Conservation (phyloP, 1,140 invertebrate species). For the Grapholita molesta region DNA sequence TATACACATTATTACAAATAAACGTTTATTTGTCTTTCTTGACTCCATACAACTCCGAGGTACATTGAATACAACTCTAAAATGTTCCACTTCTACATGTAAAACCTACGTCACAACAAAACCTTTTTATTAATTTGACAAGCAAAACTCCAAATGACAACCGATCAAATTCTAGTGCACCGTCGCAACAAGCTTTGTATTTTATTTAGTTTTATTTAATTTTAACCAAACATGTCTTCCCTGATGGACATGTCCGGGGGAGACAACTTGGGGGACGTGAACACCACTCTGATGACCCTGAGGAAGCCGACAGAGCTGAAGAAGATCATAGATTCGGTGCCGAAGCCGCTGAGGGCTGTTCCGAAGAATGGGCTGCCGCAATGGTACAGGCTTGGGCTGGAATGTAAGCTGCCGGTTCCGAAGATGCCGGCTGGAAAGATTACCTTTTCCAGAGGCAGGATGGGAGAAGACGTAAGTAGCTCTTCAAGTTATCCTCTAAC, state of each 20-base stretch:
- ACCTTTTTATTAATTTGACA: neutral
- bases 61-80: too few relatives aligned
- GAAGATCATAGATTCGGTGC: constrained; percentile 68
- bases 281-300: constrained; percentile 58
- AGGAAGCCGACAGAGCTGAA: constrained; percentile 69
- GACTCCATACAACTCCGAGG: too few relatives aligned
- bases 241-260: constrained; percentile 28
- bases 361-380: constrained; percentile 69
- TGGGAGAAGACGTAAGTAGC: constrained; percentile 69
- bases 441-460: constrained; percentile 65
- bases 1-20: too few relatives aligned
- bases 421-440: constrained; percentile 66
- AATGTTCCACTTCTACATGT: neutral
- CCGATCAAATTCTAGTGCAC: neutral
- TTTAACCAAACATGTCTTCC: constrained; percentile 35
- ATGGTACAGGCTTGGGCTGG: constrained; percentile 65
- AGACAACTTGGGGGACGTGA: constrained; percentile 47
- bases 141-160: neutral
- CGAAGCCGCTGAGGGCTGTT: constrained; percentile 62
- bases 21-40: too few relatives aligned
- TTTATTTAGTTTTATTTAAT: constrained; percentile 22
- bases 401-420: constrained; percentile 67
- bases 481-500: too few relatives aligned
- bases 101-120: neutral
- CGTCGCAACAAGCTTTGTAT: neutral